Evolutionary conservation across 1,140 invertebrate species (phyloP), one percentile per base, ranked within the genome.

Genomic region (Meteorus sp.): DNA sequence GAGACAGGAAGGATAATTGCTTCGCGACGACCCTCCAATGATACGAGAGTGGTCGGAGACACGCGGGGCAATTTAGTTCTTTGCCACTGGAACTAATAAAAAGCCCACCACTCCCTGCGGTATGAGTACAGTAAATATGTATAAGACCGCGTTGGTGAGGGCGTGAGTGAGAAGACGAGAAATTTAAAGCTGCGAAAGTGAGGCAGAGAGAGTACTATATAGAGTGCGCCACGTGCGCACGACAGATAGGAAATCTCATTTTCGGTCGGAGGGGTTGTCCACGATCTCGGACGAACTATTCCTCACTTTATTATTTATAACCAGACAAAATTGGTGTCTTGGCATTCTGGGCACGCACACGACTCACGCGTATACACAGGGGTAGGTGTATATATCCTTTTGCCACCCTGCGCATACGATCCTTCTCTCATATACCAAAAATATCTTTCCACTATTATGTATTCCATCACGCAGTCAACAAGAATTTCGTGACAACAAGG

Each of bases 161-260:
- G 51, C 41, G 45, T 22, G 35, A 37, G 56, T 8, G 23, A 50
- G 17, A 19, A 35, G 17, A 41, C 22, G 37, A 52, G 35, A 50
- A n/a, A n/a, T n/a, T n/a, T 41, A 55, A 60, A 13, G 50, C 47
- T 35, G 55, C 7, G 33, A 31, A 25, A 19, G 45, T 50, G 35
- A 25, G 45, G 11, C 44, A 50, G 45, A 23, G 35, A 37, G 56
- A 15, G 23, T n/a, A n/a, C n/a, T n/a, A 50, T 9, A 19, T 25
- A 17, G 41, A 15, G 37, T 44, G 35, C 43, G 52, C 45, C 43
- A 52, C 45, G 51, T 66, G 51, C 59, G 50, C 54, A 62, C 65
- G 60, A 68, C 59, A 72, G 73, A 78, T 76, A 76, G 66, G 70
- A 68, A 73, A 75, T 77, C 75, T 75, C 78, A 79, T 78, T 78